Evolutionary conservation across 1,140 invertebrate genomes (phyloP), one percentile per base, ranked within the genome.

Genomic region (Aphaenogaster rudis): DNA sequence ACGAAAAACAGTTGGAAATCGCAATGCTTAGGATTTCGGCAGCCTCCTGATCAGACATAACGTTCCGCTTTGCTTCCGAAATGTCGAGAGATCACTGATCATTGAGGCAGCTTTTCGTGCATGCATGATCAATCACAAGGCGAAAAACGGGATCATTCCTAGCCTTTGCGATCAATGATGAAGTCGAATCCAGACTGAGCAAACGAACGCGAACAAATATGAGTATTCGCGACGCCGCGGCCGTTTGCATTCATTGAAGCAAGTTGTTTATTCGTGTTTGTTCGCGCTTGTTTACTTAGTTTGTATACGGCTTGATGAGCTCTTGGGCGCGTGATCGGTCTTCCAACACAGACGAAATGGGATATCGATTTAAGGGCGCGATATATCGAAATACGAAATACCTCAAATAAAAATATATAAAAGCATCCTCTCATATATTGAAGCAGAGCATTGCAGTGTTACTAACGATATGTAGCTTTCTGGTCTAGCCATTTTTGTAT

Each of bases 231-330:
- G 3, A 67, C 69, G 17, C 3, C 17, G 39, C 9, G 17, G 69
- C 8, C 64, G 36, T n/a, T 64, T n/a, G 36, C 36, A 67, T 8
- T 67, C n/a, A 42, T 36, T 67, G 39, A 45, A 21, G 36, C 39
- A 67, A 42, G 36, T 67, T 67, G 39, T 67, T 67, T 67, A 11
- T 67, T 21, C 64, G 39, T 39, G 15, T 66, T 67, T 63, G 61
- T 63, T 63, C 33, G 15, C 33, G 39, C 3, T 21, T 67, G 17
- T 67, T 66, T 67, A 28, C 39, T 67, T 67, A 39, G 17, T 67
- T 39, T 21, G 64, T 36, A 66, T 42, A 39, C n/a, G 39, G 39
- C n/a, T 67, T 67, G 64, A 67, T 67, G 64, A 61, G 13, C 33
- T 77, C 2, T n/a, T 54, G 13, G 52, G 0, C 50, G 15, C 28